These are phyloP conservation scores for Linnaemya vulpina DNA, from an alignment of 2,888 invertebrate genomes.

Conservation along the genomic window DNA sequence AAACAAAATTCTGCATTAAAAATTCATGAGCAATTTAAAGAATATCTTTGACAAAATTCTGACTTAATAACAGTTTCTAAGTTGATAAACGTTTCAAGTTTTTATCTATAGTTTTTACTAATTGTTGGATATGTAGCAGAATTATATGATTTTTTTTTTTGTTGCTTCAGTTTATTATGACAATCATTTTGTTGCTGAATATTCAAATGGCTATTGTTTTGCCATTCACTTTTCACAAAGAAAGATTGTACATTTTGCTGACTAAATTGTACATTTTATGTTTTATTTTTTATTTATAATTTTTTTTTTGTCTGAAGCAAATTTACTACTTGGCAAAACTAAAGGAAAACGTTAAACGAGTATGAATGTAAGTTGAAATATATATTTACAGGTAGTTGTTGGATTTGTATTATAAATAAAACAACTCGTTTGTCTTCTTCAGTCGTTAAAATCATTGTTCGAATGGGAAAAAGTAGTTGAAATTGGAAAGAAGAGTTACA, in stretches of 20 bases:
- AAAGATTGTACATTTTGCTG: constrained; percentile 50
- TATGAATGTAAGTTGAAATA: background rate
- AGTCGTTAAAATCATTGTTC: constrained; percentile 32
- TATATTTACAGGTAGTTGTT: constrained; percentile 51
- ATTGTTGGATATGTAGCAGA: constrained; percentile 17
- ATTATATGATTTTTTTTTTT: background rate
- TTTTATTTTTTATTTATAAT: background rate
- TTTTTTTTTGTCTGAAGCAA: constrained; percentile 21
- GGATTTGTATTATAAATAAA: constrained; percentile 38
- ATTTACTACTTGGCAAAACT: constrained; percentile 45
- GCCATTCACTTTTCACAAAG: constrained; percentile 58
- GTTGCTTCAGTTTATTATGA: constrained; percentile 30
- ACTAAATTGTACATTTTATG: constrained; percentile 50
- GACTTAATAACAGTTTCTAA: too few species aligned
- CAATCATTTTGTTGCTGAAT: constrained; percentile 51
- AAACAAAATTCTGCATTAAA: too few species aligned
- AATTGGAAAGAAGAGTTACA: constrained; percentile 40
- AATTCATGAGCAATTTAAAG: too few species aligned
- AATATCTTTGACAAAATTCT: too few species aligned
- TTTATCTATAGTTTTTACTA: constrained; percentile 10
- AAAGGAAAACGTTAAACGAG: background rate
- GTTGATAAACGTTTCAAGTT: background rate
- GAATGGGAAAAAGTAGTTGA: constrained; percentile 22
- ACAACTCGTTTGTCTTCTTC: constrained; percentile 13
- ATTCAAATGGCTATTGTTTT: constrained; percentile 62